Evolutionary conservation across 1,140 invertebrate genomes (phyloP).

Genomic region (Lamellibrachia luymesi): DNA sequence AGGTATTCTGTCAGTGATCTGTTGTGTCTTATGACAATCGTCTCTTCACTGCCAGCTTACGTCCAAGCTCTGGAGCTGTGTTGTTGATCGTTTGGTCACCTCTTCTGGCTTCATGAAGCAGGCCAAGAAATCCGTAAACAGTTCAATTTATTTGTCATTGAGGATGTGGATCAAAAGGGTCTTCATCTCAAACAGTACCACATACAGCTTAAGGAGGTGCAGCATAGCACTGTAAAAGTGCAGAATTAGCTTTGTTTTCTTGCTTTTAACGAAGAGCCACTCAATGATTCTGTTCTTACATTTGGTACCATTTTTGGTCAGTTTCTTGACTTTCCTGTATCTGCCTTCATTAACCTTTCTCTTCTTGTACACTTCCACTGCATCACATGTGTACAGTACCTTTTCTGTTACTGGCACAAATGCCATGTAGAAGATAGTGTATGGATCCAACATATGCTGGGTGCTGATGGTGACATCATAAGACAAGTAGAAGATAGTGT

Average conservation of each 20-base stretch:
- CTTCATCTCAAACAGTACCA: background rate
- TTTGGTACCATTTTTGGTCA: background rate
- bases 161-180: background rate
- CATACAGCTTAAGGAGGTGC: background rate
- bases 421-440: background rate
- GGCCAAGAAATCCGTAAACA: background rate
- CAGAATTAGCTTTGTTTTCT: background rate
- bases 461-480: background rate
- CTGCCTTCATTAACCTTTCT: background rate
- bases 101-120: constrained; percentile 1
- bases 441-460: background rate
- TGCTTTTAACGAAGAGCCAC: background rate
- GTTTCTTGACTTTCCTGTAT: background rate
- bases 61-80: too few relatives aligned
- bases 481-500: background rate
- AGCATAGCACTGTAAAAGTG: background rate
- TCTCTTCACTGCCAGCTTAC: too few relatives aligned
- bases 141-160: background rate
- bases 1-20: too few relatives aligned
- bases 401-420: background rate
- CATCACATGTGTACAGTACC: background rate
- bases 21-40: too few relatives aligned
- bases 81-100: background rate
- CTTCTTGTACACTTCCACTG: background rate
- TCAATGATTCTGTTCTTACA: background rate